Conservation (phyloP, 2,797 vertebrate genomes). For the Leucoraja ocellata region DNA sequence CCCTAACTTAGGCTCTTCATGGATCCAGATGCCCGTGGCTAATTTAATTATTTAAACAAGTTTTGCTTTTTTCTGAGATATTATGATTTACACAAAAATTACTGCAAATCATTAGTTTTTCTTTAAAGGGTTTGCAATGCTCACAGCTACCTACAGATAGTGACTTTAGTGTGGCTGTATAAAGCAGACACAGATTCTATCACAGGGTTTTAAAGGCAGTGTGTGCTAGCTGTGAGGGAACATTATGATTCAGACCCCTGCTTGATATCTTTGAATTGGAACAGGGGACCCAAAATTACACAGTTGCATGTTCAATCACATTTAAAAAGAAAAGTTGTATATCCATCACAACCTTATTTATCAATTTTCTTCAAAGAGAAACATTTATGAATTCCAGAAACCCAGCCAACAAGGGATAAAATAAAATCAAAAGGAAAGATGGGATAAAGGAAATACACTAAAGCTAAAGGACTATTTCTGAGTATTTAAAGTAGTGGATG, state of each 20-base stretch:
- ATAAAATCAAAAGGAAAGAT: neutral
- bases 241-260: neutral
- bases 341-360: neutral
- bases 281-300: neutral
- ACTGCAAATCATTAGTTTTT: neutral
- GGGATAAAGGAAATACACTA: neutral
- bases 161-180: neutral
- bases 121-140: neutral
- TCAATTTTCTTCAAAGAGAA: neutral
- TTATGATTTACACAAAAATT: neutral
- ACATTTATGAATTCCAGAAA: neutral
- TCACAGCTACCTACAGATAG: neutral
- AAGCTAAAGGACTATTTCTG: neutral
- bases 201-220: neutral
- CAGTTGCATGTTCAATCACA: neutral
- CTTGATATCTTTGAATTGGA: neutral
- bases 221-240: no score
- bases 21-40: neutral
- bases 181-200: neutral
- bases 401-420: neutral
- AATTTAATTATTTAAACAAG: neutral
- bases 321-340: neutral
- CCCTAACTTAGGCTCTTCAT: no score
- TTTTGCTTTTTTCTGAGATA: no score
- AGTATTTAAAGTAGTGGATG: no score